phyloP scores from a whole-genome alignment of 2,113 vertebrate species.

The Speoplatyrhinus poulsoni region DNA sequence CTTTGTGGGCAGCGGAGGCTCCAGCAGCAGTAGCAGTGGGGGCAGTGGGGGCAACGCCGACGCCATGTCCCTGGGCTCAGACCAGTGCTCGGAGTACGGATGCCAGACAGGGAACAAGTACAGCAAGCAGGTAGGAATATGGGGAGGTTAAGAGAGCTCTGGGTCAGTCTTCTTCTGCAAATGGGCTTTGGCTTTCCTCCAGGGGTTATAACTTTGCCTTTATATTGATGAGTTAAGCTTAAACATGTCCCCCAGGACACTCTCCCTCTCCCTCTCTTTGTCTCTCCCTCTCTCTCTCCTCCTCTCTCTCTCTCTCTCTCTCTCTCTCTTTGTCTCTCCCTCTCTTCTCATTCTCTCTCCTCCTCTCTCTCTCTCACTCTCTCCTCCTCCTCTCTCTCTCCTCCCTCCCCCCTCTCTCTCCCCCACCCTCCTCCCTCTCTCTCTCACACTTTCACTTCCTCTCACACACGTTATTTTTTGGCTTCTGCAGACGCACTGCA shows the following conservation, averaged over 20 bases:
- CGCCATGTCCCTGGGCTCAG: constrained; percentile 95
- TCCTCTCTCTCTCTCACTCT: not conserved
- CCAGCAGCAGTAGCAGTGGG: constrained; percentile 74
- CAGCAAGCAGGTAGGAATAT: constrained; percentile 93
- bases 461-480: constrained; percentile 22
- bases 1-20: constrained; percentile 90
- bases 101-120: constrained; percentile 96
- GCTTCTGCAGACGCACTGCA: constrained; percentile 43
- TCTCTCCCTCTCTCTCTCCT: not conserved
- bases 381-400: too few relatives aligned
- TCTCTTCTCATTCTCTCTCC: not conserved
- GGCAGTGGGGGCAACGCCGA: constrained; percentile 79
- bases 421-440: constrained; percentile 20
- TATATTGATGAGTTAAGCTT: not conserved
- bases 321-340: not conserved
- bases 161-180: too few relatives aligned
- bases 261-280: not conserved
- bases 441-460: constrained; percentile 10
- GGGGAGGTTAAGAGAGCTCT: not conserved
- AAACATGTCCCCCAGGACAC: not conserved
- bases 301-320: not conserved
- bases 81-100: constrained; percentile 97
- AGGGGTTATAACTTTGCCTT: not conserved
- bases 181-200: not conserved
- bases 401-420: constrained; percentile 4